Evolutionary conservation across 2,797 vertebrate species (phyloP).

Genomic region (Champsocephalus gunnari): DNA sequence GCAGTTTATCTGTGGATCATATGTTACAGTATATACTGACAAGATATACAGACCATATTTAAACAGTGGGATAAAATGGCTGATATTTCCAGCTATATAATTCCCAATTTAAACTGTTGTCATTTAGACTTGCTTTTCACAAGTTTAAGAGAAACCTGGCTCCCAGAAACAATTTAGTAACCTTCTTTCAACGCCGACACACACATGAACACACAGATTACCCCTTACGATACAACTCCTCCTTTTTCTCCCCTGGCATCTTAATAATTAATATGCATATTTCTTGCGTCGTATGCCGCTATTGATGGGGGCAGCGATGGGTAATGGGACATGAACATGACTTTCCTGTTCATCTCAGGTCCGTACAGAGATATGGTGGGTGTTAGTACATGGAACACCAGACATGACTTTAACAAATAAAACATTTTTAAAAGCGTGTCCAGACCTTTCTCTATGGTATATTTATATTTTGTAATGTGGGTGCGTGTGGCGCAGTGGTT

Average conservation of each 20-base stretch:
- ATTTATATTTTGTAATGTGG: constrained; percentile 15
- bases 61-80: constrained; percentile 17
- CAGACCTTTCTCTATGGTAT: constrained; percentile 4
- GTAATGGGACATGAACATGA: constrained; percentile 77
- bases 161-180: constrained; percentile 58
- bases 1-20: not conserved
- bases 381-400: constrained; percentile 54
- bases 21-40: not conserved
- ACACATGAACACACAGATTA: constrained; percentile 60
- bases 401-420: constrained; percentile 36
- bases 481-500: too few species aligned
- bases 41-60: constrained; percentile 1
- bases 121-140: constrained; percentile 20
- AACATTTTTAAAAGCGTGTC: not conserved
- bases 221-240: constrained; percentile 45
- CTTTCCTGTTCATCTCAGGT: constrained; percentile 62
- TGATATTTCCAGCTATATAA: not conserved
- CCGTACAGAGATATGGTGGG: constrained; percentile 52
- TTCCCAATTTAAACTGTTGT: constrained; percentile 10
- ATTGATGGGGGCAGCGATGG: constrained; percentile 69
- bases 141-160: constrained; percentile 37
- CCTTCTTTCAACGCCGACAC: constrained; percentile 30
- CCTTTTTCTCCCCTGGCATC: constrained; percentile 59
- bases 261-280: constrained; percentile 83
- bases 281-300: constrained; percentile 73